These are phyloP conservation scores for Atethmia centrago DNA, from an alignment of 2,888 invertebrate species.

Conservation along the genomic window DNA sequence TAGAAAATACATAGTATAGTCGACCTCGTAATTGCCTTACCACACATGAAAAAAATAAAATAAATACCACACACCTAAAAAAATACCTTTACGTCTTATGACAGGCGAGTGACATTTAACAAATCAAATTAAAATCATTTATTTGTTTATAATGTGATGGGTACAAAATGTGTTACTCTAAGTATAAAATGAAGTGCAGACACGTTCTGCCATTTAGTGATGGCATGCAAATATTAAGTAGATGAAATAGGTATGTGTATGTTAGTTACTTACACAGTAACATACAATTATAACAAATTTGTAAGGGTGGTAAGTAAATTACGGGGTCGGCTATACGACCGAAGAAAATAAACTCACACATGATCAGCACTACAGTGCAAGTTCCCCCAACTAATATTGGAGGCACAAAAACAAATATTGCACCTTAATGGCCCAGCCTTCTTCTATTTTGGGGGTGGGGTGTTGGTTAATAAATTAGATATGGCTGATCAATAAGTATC, in stretches of 20 bases:
- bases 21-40: neutral
- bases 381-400: neutral
- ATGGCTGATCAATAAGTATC: conserved; percentile 17
- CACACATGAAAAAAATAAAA: neutral
- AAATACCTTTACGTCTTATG: no score
- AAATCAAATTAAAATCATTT: no score
- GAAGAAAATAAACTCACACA: neutral
- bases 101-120: no score
- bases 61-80: no score
- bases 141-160: no score
- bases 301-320: neutral
- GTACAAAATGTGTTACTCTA: no score
- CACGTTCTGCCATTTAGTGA: no score
- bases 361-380: neutral
- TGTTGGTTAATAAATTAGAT: conserved; percentile 19
- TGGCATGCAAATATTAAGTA: no score
- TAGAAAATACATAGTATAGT: neutral
- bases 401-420: conserved; percentile 16
- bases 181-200: no score
- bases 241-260: no score
- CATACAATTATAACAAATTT: no score
- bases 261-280: no score
- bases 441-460: neutral
- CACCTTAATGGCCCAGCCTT: conserved; percentile 7
- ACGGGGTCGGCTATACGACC: neutral